A percentile compares a stretch with the other conserved stretches of the same genome.
These are phyloP conservation scores for Delichon dasypus DNA, from an alignment of 2,797 vertebrate genomes.

Conservation along the genomic window DNA sequence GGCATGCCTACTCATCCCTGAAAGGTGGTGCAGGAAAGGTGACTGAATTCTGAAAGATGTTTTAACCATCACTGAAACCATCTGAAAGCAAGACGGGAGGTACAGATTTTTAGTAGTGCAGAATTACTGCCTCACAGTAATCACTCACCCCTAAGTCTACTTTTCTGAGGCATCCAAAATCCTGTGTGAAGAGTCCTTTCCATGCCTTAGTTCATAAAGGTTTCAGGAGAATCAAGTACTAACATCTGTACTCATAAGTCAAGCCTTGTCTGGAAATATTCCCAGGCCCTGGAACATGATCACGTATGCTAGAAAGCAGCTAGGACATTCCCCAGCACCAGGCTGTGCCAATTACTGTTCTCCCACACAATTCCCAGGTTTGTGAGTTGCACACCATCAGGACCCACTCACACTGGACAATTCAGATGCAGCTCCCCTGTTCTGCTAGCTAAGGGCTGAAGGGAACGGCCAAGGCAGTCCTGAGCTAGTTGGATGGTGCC, in stretches of 20 bases:
- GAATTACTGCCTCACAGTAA: neutral
- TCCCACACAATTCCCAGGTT: slow-evolving; percentile 33
- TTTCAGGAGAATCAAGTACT: neutral
- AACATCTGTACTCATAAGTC: neutral
- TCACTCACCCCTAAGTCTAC: neutral
- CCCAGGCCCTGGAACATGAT: neutral
- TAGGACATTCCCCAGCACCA: neutral
- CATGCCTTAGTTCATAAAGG: neutral
- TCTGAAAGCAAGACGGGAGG: neutral
- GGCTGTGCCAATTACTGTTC: neutral
- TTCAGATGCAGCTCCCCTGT: neutral
- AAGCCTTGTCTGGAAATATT: neutral
- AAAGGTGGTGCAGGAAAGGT: neutral
- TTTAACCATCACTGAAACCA: neutral
- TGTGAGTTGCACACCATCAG: accelerated
- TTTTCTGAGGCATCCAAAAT: neutral
- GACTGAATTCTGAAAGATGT: neutral
- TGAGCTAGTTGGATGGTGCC: neutral
- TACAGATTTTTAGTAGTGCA: neutral
- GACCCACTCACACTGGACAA: neutral
- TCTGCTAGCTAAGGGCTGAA: neutral
- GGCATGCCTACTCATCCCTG: neutral
- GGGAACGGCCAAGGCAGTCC: neutral
- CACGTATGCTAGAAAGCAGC: neutral
- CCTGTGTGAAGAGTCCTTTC: neutral